These are phyloP conservation scores for Euleptes europaea DNA, from an alignment of 2,113 vertebrate genomes.

Conservation along the genomic window DNA sequence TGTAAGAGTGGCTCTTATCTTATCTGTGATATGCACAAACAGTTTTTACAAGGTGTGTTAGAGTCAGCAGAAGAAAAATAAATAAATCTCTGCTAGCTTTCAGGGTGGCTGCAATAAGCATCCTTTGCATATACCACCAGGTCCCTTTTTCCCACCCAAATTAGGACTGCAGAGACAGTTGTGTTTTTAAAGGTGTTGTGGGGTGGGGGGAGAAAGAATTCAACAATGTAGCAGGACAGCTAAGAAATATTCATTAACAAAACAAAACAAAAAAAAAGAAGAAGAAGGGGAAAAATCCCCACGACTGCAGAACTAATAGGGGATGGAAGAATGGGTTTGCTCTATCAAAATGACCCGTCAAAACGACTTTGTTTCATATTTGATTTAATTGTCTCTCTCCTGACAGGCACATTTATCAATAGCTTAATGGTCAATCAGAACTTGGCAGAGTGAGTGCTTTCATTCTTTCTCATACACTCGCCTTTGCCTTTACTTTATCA, in stretches of 20 bases:
- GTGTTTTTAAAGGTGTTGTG: slow-evolving; percentile 55
- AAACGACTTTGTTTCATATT: slow-evolving; percentile 99
- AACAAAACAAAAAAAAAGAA: slow-evolving; percentile 62
- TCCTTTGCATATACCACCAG: neutral
- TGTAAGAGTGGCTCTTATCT: neutral
- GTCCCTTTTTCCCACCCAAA: neutral
- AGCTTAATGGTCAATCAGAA: slow-evolving; percentile 99
- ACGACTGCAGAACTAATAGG: slow-evolving; percentile 88
- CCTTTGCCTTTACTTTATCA: slow-evolving; percentile 92
- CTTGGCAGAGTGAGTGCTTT: slow-evolving; percentile 94
- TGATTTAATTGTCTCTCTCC: slow-evolving; percentile 99
- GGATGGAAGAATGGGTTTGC: slow-evolving; percentile 92
- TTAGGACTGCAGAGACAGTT: neutral
- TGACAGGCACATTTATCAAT: slow-evolving; percentile 99
- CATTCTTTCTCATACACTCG: slow-evolving; percentile 94
- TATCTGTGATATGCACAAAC: slow-evolving; percentile 45
- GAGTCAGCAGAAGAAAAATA: slow-evolving; percentile 54
- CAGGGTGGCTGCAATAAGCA: slow-evolving; percentile 25
- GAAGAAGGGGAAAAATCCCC: slow-evolving; percentile 11
- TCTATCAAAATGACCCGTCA: slow-evolving; percentile 97
- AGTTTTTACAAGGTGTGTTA: slow-evolving; percentile 14
- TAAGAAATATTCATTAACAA: slow-evolving; percentile 80
- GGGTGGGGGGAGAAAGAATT: slow-evolving; percentile 21
- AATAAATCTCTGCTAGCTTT: slow-evolving; percentile 59
- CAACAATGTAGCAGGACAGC: slow-evolving; percentile 75